Evolutionary conservation across 2,797 vertebrate genomes (phyloP).

Genomic region (Pelobates cultripes): DNA sequence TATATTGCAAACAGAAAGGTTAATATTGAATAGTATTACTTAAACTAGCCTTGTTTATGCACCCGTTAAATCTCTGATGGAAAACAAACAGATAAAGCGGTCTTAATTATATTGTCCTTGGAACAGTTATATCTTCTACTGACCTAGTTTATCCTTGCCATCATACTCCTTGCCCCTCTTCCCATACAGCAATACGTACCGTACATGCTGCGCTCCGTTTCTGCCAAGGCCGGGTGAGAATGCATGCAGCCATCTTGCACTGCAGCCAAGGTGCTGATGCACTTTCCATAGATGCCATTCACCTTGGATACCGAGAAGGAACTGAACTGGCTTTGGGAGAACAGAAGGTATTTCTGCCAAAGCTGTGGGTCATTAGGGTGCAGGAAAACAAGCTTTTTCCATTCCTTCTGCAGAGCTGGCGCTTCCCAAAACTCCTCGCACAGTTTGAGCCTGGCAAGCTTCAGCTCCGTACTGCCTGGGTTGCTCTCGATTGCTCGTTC

Average conservation of each 20-base stretch:
- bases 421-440: constrained; percentile 92
- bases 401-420: constrained; percentile 84
- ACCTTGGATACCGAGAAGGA: constrained; percentile 88
- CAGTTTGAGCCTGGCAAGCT: constrained; percentile 83
- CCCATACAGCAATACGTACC: constrained; percentile 71
- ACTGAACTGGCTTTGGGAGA: constrained; percentile 93
- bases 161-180: too few species aligned
- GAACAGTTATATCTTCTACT: too few species aligned
- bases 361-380: constrained; percentile 88
- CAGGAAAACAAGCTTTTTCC: constrained; percentile 94
- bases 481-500: constrained; percentile 89
- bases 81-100: too few species aligned
- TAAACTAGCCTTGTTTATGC: too few species aligned
- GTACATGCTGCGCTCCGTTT: constrained; percentile 84
- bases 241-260: constrained; percentile 90
- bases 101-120: too few species aligned
- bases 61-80: too few species aligned
- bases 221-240: constrained; percentile 86
- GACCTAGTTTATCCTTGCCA: too few species aligned
- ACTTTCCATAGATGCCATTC: constrained; percentile 86
- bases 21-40: too few species aligned
- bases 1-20: too few species aligned
- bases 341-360: constrained; percentile 90
- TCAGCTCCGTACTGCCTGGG: constrained; percentile 82
- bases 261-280: constrained; percentile 87